Evolutionary conservation across 1,140 invertebrate genomes (phyloP).

Genomic region (Pogonognathellus flavescens): DNA sequence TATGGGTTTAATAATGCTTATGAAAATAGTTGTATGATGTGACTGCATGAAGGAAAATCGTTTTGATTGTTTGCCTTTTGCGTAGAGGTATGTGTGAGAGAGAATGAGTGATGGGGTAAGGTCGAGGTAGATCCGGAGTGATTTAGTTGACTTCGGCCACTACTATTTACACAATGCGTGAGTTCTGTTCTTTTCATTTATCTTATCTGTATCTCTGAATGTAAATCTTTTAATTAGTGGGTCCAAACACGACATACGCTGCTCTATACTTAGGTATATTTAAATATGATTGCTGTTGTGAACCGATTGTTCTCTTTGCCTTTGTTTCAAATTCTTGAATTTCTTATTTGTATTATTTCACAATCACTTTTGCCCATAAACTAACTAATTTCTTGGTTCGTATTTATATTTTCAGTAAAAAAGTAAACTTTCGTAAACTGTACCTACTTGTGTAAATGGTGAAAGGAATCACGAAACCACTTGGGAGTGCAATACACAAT

Average conservation of each 20-base stretch:
- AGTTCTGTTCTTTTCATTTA: constrained; percentile 22
- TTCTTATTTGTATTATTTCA: too few relatives aligned
- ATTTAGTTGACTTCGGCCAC: neutral
- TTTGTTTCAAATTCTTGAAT: neutral
- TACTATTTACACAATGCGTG: neutral
- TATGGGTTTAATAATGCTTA: neutral
- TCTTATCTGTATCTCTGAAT: constrained; percentile 41
- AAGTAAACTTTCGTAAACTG: too few relatives aligned
- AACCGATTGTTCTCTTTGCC: neutral
- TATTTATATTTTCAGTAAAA: too few relatives aligned
- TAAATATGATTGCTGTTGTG: neutral
- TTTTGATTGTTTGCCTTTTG: constrained; percentile 18
- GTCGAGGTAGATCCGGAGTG: neutral
- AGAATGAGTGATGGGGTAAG: constrained; percentile 1
- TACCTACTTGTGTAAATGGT: too few relatives aligned
- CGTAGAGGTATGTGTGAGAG: constrained; percentile 5
- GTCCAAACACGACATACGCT: constrained; percentile 31
- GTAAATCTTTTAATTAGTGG: constrained; percentile 49
- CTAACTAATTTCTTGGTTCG: too few relatives aligned
- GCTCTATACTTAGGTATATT: neutral
- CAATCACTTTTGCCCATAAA: too few relatives aligned
- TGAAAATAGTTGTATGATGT: neutral
- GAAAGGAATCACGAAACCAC: too few relatives aligned
- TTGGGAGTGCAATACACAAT: too few relatives aligned
- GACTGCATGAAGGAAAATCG: neutral